These are phyloP conservation scores for Dorcus hopei DNA, from an alignment of 2,888 invertebrate species.

Conservation along the genomic window DNA sequence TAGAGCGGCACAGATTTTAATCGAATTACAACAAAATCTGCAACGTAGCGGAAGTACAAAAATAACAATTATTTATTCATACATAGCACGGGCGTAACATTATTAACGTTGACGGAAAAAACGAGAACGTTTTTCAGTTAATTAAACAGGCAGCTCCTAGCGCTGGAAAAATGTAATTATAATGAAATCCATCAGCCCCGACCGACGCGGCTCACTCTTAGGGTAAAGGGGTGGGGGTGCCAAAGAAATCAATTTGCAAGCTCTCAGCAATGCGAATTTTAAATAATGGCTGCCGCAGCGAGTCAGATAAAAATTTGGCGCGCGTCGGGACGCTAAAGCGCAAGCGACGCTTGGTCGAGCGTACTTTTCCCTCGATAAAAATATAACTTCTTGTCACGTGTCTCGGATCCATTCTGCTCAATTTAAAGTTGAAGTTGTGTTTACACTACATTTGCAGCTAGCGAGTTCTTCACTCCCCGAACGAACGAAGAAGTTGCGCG, in stretches of 20 bases:
- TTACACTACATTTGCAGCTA: slow-evolving; percentile 47
- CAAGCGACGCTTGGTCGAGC: slow-evolving; percentile 27
- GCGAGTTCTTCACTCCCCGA: slow-evolving; percentile 22
- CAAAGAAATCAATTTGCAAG: slow-evolving; percentile 48
- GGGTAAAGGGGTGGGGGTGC: slow-evolving; percentile 27
- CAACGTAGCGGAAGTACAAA: slow-evolving; percentile 4
- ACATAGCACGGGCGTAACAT: slow-evolving; percentile 31
- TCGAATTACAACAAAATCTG: slow-evolving; percentile 5
- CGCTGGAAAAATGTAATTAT: slow-evolving; percentile 47
- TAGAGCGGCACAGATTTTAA: not conserved
- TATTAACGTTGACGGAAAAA: slow-evolving; percentile 35
- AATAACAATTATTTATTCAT: slow-evolving; percentile 31
- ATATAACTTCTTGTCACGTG: slow-evolving; percentile 49
- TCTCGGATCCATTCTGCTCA: slow-evolving; percentile 47
- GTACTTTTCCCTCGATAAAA: slow-evolving; percentile 39
- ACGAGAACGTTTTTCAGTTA: slow-evolving; percentile 40
- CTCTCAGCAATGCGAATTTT: slow-evolving; percentile 46
- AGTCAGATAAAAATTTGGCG: slow-evolving; percentile 29
- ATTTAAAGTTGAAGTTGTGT: slow-evolving; percentile 48
- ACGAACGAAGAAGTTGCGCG: slow-evolving; percentile 16
- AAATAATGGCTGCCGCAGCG: slow-evolving; percentile 43
- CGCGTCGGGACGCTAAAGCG: slow-evolving; percentile 16
- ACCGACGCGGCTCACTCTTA: slow-evolving; percentile 26
- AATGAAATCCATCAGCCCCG: slow-evolving; percentile 46
- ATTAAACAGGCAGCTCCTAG: slow-evolving; percentile 39